Base-by-base conservation (phyloP, 1,140 invertebrate species). In the Harpegnathos saltator region DNA sequence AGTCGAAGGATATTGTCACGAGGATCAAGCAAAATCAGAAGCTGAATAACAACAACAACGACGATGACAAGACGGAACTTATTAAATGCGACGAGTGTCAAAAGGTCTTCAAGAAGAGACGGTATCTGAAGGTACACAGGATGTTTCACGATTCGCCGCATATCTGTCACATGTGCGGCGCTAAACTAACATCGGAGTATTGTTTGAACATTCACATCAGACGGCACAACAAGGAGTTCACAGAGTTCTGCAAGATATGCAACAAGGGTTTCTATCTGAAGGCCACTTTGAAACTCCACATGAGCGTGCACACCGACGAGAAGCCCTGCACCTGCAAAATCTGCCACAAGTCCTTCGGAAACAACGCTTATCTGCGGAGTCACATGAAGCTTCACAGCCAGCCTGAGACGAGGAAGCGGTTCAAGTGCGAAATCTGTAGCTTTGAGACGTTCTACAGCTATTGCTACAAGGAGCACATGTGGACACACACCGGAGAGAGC, bases 181-280 rank as follows among this genome's bases (percentile, higher is more conserved):
- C 89, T 3, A 88, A 89, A n/a, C 56, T 91, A 17, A 83, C 85
- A 0, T 86, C 90, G 0, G 87, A 91, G n/a, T 92, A 90, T 19
- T 86, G 87, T 19, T 83, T 94, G 54, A 90, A 89, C 19, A 84
- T 91, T 0, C 92, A 94, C 38, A 80, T 90, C 22, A 90, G 89
- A 48, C 73, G 92, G 24, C 93, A 94, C 77, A 90, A 90, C 11
- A 91, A 91, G n/a, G 89, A 93, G 7, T 93, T 91, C 44, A 89
- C 88, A 0, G 86, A 89, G 11, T 92, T 91, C 58, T 98, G 97
- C 88, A 90, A 95, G 22, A 93, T 97, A 3, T 98, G 97, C 89
- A 95, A 95, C 22, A 97, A 97, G 88, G 95, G 96, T 0, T 98
- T 98, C 92, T 96, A 96, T 9, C 91, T 94, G 95, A 66, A 95